phyloP scores from a whole-genome alignment of 2,113 vertebrate species.

The Morone saxatilis region DNA sequence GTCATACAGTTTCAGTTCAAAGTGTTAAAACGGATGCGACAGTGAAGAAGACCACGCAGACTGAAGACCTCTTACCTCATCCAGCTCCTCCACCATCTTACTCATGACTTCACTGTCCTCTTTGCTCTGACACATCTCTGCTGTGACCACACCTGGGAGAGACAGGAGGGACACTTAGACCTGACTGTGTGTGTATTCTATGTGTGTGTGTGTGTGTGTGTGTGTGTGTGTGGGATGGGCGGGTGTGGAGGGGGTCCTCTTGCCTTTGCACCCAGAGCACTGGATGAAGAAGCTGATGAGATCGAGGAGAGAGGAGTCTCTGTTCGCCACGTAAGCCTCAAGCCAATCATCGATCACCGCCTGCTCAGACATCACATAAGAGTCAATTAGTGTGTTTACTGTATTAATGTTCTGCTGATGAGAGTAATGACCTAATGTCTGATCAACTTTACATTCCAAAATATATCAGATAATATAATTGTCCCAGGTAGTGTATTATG shows the following conservation, averaged over 20 bases:
- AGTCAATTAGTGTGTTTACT: background rate
- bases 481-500: background rate
- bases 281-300: slow-evolving; percentile 96
- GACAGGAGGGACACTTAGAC: background rate
- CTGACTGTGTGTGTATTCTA: background rate
- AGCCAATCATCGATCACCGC: slow-evolving; percentile 93
- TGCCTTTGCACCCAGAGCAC: slow-evolving; percentile 93
- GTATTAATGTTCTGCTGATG: background rate
- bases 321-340: slow-evolving; percentile 88
- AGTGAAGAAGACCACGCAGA: background rate
- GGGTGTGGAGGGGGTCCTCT: slow-evolving; percentile 3
- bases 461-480: background rate
- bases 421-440: background rate
- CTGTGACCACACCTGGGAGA: slow-evolving; percentile 90
- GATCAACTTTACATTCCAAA: background rate
- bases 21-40: background rate
- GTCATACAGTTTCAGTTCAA: background rate
- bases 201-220: background rate
- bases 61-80: slow-evolving; percentile 84
- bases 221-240: background rate
- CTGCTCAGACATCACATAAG: slow-evolving; percentile 74
- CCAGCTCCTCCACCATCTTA: slow-evolving; percentile 92
- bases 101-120: slow-evolving; percentile 85
- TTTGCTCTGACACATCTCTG: slow-evolving; percentile 92
- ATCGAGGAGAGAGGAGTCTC: slow-evolving; percentile 91